A percentile compares a stretch with the other conserved stretches of the same genome.
Evolutionary conservation across 2,888 invertebrate species (phyloP).

Genomic region (Lasius fuliginosus): DNA sequence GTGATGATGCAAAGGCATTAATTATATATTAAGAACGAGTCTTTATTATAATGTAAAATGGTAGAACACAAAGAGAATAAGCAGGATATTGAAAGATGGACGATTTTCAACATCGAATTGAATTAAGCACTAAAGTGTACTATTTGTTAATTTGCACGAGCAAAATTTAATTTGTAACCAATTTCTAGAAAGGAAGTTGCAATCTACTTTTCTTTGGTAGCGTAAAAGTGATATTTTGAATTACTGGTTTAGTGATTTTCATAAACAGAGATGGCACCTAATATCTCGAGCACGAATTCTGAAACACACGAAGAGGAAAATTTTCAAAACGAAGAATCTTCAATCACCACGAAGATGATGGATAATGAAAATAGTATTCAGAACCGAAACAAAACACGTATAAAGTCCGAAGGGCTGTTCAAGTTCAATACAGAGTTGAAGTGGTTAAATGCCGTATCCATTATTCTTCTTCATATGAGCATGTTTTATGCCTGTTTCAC

Average conservation of each 20-base stretch:
- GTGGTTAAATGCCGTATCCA: neutral
- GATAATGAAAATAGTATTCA: neutral
- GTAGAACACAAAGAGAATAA: neutral
- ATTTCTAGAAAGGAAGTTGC: neutral
- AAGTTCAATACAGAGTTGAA: neutral
- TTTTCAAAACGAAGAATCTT: neutral
- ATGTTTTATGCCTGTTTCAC: conserved; percentile 13
- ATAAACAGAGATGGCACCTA: neutral
- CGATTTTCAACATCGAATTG: neutral
- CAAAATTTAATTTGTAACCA: neutral
- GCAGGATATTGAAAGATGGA: neutral
- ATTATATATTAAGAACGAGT: neutral
- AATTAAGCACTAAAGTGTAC: neutral
- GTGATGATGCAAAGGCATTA: neutral
- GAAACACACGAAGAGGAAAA: neutral
- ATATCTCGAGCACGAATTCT: neutral
- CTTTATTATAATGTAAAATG: neutral
- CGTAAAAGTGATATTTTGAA: neutral
- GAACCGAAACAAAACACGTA: neutral
- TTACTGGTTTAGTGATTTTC: neutral
- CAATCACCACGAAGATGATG: neutral
- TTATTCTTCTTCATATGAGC: neutral
- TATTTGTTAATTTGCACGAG: neutral
- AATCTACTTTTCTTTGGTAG: neutral
- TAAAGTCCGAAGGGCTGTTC: neutral